Evolutionary conservation across 2,888 invertebrate species (phyloP), one percentile per base, ranked within the genome.

Genomic region (Calameuta idolon): DNA sequence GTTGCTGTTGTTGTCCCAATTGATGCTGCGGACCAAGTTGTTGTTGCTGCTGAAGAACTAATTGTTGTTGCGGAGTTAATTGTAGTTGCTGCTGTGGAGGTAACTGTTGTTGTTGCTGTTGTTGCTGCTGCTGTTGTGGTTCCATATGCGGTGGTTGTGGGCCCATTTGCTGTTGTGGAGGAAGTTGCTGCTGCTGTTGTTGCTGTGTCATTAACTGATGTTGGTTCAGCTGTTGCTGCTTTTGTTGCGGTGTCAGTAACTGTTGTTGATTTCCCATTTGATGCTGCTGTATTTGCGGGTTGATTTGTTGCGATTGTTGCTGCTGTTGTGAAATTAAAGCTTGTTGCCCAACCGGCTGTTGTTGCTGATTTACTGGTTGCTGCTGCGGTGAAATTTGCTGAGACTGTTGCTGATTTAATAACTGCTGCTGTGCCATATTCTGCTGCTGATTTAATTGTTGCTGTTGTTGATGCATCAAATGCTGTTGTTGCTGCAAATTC

Each of bases 181-280:
- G 73, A 34, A 83, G 78, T 69, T 85, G 86, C 40, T 79, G 68
- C 4, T 35, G 79, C 12, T 75, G 75, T 71, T 80, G 85, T 74
- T 82, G 83, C 69, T 81, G 86, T 73, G 80, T 84, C 37, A 73
- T 79, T 31, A 78, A 73, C 71, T 81, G 83, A 40, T 82, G 78
- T 77, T 85, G 80, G 74, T 75, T 74, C 34, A 80, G 85, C 81
- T 92, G 90, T 80, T 92, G 92, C 9, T 92, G 92, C 69, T 91
- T 35, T 71, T 83, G 83, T 71, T 86, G 88, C 34, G 84, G 75
- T 77, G 84, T 76, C 75, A 83, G 69, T 31, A 87, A 79, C 69
- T 87, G 87, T 82, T 93, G 94, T 80, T 93, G 93, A 82, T 93
- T 93, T 9, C 93, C 87, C 35, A 93, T 93, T 71, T 92, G 88